Base-by-base conservation (phyloP, 2,888 invertebrate genomes). In the Merodon equestris region DNA sequence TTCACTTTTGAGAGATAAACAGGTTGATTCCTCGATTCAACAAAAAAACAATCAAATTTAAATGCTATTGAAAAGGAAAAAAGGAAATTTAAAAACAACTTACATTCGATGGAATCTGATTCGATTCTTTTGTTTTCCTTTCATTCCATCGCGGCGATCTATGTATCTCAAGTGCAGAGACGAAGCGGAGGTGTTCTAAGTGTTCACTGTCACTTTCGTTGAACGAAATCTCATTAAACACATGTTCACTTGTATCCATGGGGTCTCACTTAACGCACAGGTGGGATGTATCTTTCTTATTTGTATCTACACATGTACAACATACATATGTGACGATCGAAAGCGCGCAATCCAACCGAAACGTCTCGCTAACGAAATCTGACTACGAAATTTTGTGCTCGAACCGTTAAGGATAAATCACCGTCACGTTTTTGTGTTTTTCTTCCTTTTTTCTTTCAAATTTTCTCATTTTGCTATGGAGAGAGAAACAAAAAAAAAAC, bases 161-260 rank as follows among this genome's bases (percentile, higher is more conserved):
- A 40, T 34, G 34, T 42, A 7, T 56, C 9, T 27, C 3, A 27
- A 27, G 27, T 27, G 7, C 27, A 27, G 27, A 27, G 3, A 27
- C 27, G 27, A 7, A 4, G 2, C 27, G 27, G 7, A 27, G 3
- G 27, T 27, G 15, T 0, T 14, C 27, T 14, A 48, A 42, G 45
- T 15, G 60, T 79, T 70, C 68, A 74, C 73, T 73, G 63, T 63
- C 79, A 74, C 74, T 70, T 54, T 42, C 40, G n/a, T 50, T 9
- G 42, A 36, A 56, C 45, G 34, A 15, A 19, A 40, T 53, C 10
- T 56, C 42, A 7, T 14, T 19, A 13, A 45, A 36, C 67, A 68
- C 68, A 73, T 76, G 64, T 71, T 76, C 72, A 76, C 76, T 56
- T 64, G 36, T 73, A 77, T 77, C 68, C 66, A 61, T 66, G 19